Conservation (phyloP, 2,888 invertebrate genomes). For the Idaea dimidiata region DNA sequence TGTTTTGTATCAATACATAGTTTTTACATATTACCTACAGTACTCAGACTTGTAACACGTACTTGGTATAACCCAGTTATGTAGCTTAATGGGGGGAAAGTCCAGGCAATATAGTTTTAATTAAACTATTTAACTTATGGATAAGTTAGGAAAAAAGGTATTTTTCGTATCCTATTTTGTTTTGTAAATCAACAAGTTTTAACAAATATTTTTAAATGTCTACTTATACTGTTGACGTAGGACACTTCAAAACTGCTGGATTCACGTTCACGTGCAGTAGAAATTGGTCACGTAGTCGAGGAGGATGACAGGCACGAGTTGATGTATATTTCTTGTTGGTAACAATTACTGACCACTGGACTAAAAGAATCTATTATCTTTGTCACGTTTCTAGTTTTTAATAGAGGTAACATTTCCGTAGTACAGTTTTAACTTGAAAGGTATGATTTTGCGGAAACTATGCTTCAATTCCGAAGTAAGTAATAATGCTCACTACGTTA, state of each 20-base stretch:
- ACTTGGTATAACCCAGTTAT: too few species aligned
- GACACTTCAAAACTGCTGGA: not conserved
- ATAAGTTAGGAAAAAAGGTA: too few species aligned
- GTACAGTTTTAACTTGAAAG: not conserved
- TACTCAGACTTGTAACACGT: too few species aligned
- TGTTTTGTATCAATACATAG: too few species aligned
- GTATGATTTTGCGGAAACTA: constrained; percentile 16
- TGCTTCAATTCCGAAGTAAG: not conserved
- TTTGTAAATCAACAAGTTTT: not conserved
- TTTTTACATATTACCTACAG: too few species aligned
- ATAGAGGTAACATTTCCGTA: not conserved
- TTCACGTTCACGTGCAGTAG: not conserved
- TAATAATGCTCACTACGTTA: constrained; percentile 5
- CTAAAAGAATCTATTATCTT: constrained; percentile 27
- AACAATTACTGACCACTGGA: constrained; percentile 21
- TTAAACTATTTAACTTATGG: too few species aligned
- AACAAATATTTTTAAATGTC: not conserved
- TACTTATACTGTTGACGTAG: not conserved
- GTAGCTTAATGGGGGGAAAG: too few species aligned
- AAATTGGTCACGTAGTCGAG: constrained; percentile 18
- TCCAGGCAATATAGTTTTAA: too few species aligned
- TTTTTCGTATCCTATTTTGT: not conserved
- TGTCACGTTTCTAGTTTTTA: constrained; percentile 26
- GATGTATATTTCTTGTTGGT: constrained; percentile 13
- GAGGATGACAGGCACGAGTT: constrained; percentile 14